Base-by-base conservation (phyloP, 2,797 vertebrate species). In the Gymnoscopelus microlampas region DNA sequence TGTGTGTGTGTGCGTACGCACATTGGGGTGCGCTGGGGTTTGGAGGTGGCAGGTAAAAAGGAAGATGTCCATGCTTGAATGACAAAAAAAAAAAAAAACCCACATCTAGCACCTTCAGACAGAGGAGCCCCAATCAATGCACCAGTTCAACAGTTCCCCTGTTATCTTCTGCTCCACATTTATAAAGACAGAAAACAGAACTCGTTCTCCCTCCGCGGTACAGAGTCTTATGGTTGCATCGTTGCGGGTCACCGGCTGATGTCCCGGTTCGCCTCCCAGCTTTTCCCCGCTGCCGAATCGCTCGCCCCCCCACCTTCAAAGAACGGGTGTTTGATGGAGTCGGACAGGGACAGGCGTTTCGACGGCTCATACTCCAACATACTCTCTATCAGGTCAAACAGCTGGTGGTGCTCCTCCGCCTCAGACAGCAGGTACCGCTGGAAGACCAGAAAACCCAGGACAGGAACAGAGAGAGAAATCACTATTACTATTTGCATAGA, bases 301-400 rank as follows among this genome's bases (percentile, higher is more conserved):
- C 78, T 44, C 0, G n/a, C 5, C 3, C 68, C 69, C 0, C 79
- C 70, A 9, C 47, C 89, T 73, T 93, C 92, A 13, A 99, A 99
- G 91, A 98, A 99, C 0, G 96, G 95, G 71, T 99, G 97, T 66
- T 96, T 97, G 67, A 98, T 93, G 47, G 96, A 94, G 71, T 97
- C 95, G 0, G 93, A 89, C 67, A 99, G 91, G 9, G 86, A 91
- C 78, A 98, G 78, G 4, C 98, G 94, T 75, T 97, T 98, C 53
- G 96, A 85, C 0, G 98, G 98, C 83, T 99, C 98, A 0, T 99
- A 99, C 76, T 98, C 97, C 91, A 99, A 86, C 98, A 98, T 98
- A 91, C 94, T 93, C 87, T 98, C 97, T 0, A 99, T 95, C 81
- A 99, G 94, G 93, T 99, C 96, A 35, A 99, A 99, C 62, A 99